Evolutionary conservation across 2,113 vertebrate genomes (phyloP).

Genomic region (Desmodus rotundus): DNA sequence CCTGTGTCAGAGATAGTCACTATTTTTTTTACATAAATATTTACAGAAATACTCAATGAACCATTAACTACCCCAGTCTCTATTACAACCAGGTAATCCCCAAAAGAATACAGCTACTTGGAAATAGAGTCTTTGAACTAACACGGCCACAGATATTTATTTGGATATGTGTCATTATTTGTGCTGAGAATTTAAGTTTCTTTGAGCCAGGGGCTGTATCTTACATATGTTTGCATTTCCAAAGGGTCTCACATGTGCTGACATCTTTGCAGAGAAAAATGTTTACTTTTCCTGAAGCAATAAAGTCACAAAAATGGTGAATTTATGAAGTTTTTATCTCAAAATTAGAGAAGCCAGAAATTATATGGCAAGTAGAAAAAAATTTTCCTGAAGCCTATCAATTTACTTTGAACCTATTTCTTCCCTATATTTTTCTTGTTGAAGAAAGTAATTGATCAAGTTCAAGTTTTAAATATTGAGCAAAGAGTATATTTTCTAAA

Average conservation of each 20-base stretch:
- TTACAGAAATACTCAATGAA: neutral
- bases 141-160: neutral
- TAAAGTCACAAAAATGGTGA: neutral
- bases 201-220: neutral
- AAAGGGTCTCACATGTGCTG: neutral
- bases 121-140: neutral
- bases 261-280: neutral
- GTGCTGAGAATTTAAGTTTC: neutral
- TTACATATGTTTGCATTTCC: neutral
- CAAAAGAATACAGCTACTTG: neutral
- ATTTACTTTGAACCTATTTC: neutral
- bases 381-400: neutral
- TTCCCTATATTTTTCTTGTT: neutral
- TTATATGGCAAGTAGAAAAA: neutral
- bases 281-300: neutral
- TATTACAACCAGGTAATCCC: neutral
- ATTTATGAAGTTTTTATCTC: neutral
- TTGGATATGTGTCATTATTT: neutral
- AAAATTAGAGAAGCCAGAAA: neutral
- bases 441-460: slow-evolving; percentile 6
- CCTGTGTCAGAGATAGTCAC: neutral
- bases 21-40: too few relatives aligned
- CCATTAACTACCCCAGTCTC: neutral
- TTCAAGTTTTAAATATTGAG: neutral
- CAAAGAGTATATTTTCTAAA: neutral